Evolutionary conservation across 2,888 invertebrate genomes (phyloP).

Genomic region (Chesias legatella): DNA sequence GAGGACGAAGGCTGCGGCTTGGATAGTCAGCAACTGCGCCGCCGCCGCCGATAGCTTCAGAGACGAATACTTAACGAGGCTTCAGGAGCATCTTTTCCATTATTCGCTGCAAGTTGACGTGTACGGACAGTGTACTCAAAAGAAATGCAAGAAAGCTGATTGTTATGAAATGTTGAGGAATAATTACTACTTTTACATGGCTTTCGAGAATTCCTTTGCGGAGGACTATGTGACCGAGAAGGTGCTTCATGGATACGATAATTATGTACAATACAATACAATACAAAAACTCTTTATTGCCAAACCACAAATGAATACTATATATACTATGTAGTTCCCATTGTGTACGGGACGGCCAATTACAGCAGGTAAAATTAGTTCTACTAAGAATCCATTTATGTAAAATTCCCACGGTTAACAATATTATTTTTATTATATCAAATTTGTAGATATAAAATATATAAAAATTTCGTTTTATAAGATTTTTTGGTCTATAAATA

Average conservation of each 20-base stretch:
- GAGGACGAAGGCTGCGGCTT: constrained; percentile 52
- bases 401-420: constrained; percentile 24
- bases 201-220: constrained; percentile 55
- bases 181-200: constrained; percentile 57
- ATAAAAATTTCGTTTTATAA: too few species aligned
- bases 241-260: constrained; percentile 65
- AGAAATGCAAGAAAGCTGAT: constrained; percentile 33
- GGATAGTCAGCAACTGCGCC: constrained; percentile 48
- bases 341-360: constrained; percentile 84
- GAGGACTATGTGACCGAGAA: constrained; percentile 60
- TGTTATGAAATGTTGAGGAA: constrained; percentile 41
- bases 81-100: constrained; percentile 50
- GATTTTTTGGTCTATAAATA: too few species aligned
- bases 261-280: too few species aligned
- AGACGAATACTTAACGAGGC: constrained; percentile 41
- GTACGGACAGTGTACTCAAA: constrained; percentile 41
- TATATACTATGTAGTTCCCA: too few species aligned
- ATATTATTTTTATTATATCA: not conserved
- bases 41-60: constrained; percentile 36
- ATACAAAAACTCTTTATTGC: too few species aligned
- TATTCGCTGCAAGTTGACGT: constrained; percentile 49
- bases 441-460: too few species aligned
- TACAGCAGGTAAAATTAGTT: constrained; percentile 63
- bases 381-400: not conserved
- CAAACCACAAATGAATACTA: too few species aligned